Percentiles rank a stretch among this genome's conserved stretches.
Conservation (phyloP, 2,888 invertebrate species). For the Leucophora obtusa region DNA sequence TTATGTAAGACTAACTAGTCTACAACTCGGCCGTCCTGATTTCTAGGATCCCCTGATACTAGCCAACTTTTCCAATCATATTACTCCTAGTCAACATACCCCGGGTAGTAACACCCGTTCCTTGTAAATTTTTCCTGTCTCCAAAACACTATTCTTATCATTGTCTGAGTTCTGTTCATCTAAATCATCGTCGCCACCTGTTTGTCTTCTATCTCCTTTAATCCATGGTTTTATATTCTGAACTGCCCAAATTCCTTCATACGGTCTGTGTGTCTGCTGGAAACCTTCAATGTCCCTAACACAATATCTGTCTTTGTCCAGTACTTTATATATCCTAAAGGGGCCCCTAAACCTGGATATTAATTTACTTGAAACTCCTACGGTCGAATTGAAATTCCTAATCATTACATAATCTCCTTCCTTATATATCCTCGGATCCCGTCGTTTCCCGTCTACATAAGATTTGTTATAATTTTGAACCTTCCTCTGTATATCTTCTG, state of each 20-base stretch:
- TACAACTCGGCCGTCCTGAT: slow-evolving; percentile 29
- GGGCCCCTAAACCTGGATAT: slow-evolving; percentile 14
- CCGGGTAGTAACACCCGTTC: too few species aligned
- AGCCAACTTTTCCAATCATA: too few species aligned
- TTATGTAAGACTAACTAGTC: neutral
- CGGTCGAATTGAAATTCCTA: slow-evolving; percentile 13
- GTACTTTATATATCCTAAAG: slow-evolving; percentile 1
- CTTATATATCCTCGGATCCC: neutral
- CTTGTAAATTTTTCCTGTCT: neutral
- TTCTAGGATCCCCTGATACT: slow-evolving; percentile 11
- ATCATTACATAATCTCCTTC: slow-evolving; percentile 6
- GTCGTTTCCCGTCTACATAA: neutral
- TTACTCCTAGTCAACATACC: too few species aligned
- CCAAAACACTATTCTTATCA: neutral
- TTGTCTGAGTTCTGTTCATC: too few species aligned
- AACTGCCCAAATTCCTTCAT: slow-evolving; percentile 36
- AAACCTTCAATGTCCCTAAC: slow-evolving; percentile 31
- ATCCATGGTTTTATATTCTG: slow-evolving; percentile 31
- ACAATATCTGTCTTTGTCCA: slow-evolving; percentile 19
- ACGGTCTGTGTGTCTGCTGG: slow-evolving; percentile 20
- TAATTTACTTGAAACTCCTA: slow-evolving; percentile 11
- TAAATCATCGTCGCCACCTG: too few species aligned
- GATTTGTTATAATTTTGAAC: neutral
- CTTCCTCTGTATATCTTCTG: neutral
- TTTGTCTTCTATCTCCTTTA: too few species aligned